Evolutionary conservation across 1,140 invertebrate species (phyloP), one percentile per base, ranked within the genome.

Genomic region (Colletes gigas): DNA sequence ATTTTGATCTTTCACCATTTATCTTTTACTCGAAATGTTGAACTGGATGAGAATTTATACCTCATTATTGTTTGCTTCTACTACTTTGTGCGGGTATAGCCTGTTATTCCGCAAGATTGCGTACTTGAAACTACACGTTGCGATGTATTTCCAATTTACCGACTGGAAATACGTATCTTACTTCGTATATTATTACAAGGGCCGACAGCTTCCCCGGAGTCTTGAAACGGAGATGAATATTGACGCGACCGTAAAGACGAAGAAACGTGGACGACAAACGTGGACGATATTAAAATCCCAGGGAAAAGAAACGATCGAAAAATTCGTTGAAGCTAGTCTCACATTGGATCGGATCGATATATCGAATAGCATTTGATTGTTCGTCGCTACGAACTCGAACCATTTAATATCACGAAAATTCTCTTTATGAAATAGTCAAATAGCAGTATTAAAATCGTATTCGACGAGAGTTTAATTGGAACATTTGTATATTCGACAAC

Each of bases 241-340:
- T 19, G 41, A 39, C 52, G n/a, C 19, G 39, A 67, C 15, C 57
- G 44, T 52, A 74, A 74, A 74, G 59, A 74, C 9, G 59, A 17
- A 54, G 17, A 21, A 14, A 74, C 59, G 17, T 10, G 60, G 41
- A 52, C 59, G 72, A 65, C 59, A 54, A 65, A 65, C 47, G 21
- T 54, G 10, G 30, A 10, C 60, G 47, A 74, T 74, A 74, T 74
- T 65, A 74, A 50, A 74, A 74, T 74, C 60, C 3, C 10, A 52
- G 41, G 30, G 19, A 41, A 50, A 65, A 63, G 21, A 54, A 65
- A 39, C 17, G 1, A 4, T 21, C n/a, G n/a, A 19, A n/a, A 21
- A 19, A 6, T n/a, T 59, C 19, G 57, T 59, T 19, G n/a, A n/a
- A 57, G 15, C 54, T 57, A n/a, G 54, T 7, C 62, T 57, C 8